Percentiles rank a stretch among this genome's conserved stretches.
These are phyloP conservation scores for Aethes cnicana DNA, from an alignment of 2,888 invertebrate species.

Conservation along the genomic window DNA sequence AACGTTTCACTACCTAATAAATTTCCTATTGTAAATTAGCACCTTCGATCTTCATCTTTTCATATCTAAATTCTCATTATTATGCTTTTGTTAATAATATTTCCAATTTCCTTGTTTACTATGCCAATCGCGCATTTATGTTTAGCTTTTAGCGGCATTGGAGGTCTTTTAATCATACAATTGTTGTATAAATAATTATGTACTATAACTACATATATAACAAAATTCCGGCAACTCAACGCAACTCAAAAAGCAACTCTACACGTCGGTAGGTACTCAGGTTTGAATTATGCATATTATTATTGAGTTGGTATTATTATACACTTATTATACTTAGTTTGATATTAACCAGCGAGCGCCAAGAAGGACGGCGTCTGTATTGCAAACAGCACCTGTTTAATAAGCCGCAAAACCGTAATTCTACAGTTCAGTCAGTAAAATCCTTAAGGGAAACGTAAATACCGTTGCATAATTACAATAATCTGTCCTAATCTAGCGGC, in stretches of 20 bases:
- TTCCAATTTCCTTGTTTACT: neutral
- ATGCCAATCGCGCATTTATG: neutral
- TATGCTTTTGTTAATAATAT: constrained; percentile 12
- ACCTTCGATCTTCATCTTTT: constrained; percentile 9
- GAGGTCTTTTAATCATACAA: too few species aligned
- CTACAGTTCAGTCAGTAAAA: constrained; percentile 3
- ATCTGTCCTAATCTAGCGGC: constrained; percentile 19
- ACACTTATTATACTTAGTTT: neutral
- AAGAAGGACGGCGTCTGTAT: neutral
- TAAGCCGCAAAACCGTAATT: constrained; percentile 10
- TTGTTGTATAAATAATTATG: too few species aligned
- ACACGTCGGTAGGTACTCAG: too few species aligned
- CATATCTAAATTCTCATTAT: constrained; percentile 13
- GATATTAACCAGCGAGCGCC: neutral
- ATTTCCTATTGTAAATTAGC: constrained; percentile 23
- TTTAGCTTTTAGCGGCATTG: neutral
- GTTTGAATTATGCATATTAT: too few species aligned
- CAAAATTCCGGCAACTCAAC: too few species aligned
- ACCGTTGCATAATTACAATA: constrained; percentile 23
- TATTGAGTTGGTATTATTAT: constrained; percentile 3
- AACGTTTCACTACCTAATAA: constrained; percentile 10
- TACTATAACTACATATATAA: too few species aligned
- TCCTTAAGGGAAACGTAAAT: constrained; percentile 14
- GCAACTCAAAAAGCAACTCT: too few species aligned
- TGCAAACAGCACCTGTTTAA: constrained; percentile 11